Conservation (phyloP, 1,140 invertebrate species). For the Babylonia areolata region DNA sequence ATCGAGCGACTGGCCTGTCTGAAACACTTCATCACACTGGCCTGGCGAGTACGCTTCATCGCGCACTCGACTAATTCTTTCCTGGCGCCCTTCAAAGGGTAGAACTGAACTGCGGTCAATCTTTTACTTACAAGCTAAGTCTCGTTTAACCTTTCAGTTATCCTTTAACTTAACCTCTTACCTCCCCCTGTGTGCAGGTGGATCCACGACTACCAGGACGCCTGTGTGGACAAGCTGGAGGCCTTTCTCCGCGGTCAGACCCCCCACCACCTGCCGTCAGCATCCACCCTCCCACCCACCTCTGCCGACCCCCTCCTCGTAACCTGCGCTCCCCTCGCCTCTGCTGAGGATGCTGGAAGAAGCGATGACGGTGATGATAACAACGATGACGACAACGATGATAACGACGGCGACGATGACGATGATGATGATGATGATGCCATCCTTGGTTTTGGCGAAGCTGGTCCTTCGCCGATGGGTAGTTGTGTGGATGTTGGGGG, state of each 20-base stretch:
- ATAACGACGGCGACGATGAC: neutral
- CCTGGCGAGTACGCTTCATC: too few relatives aligned
- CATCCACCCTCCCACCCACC: neutral
- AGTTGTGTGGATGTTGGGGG: neutral
- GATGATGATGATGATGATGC: neutral
- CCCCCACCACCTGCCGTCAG: neutral
- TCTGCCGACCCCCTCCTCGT: neutral
- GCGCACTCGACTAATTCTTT: too few relatives aligned
- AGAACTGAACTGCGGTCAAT: too few relatives aligned
- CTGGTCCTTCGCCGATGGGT: neutral
- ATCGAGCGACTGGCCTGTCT: too few relatives aligned
- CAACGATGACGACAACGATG: neutral
- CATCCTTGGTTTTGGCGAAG: neutral
- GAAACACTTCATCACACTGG: too few relatives aligned
- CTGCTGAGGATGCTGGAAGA: slow-evolving; percentile 4
- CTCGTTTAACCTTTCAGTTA: too few relatives aligned
- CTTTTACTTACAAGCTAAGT: too few relatives aligned
- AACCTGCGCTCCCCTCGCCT: neutral
- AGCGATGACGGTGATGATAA: slow-evolving; percentile 9
- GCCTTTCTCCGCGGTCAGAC: slow-evolving; percentile 75
- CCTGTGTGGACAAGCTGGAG: slow-evolving; percentile 98
- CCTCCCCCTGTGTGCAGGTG: slow-evolving; percentile 80
- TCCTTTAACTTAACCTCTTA: too few relatives aligned
- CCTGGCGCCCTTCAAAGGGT: too few relatives aligned
- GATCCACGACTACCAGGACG: slow-evolving; percentile 99